Percentiles rank a stretch among this genome's conserved stretches.
phyloP scores from a whole-genome alignment of 2,888 invertebrate genomes.

The Marasmarcha lunaedactyla region DNA sequence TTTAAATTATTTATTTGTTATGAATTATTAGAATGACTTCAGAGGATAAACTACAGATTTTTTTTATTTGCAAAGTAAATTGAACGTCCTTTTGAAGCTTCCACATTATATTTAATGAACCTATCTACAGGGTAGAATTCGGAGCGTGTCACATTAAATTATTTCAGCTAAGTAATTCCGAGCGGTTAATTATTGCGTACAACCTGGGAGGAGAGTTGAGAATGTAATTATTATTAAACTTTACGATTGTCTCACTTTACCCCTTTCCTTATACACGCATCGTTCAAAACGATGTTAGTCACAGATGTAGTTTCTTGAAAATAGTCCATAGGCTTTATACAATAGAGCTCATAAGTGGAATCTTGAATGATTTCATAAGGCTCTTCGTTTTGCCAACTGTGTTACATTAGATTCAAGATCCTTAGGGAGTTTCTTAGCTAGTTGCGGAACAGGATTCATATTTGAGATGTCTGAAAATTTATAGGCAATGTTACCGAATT shows the following conservation, averaged over 20 bases:
- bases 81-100: no score
- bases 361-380: constrained; percentile 13
- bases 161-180: constrained; percentile 70
- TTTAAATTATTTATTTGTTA: no score
- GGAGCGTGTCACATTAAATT: constrained; percentile 64
- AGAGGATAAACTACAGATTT: no score
- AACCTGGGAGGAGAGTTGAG: constrained; percentile 67
- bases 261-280: constrained; percentile 38
- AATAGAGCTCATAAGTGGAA: constrained; percentile 25
- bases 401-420: constrained; percentile 49
- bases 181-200: constrained; percentile 69
- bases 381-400: constrained; percentile 21
- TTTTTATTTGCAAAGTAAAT: no score
- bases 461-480: constrained; percentile 53
- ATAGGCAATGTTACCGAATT: constrained; percentile 23
- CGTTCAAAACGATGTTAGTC: constrained; percentile 23
- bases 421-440: constrained; percentile 65
- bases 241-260: constrained; percentile 71
- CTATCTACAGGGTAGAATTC: constrained; percentile 30
- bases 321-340: constrained; percentile 8
- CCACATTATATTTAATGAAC: not conserved
- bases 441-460: constrained; percentile 63
- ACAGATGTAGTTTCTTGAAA: not conserved
- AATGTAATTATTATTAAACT: constrained; percentile 72
- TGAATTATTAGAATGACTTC: no score